Evolutionary conservation across 2,888 invertebrate species (phyloP).

Genomic region (Hesperia comma): DNA sequence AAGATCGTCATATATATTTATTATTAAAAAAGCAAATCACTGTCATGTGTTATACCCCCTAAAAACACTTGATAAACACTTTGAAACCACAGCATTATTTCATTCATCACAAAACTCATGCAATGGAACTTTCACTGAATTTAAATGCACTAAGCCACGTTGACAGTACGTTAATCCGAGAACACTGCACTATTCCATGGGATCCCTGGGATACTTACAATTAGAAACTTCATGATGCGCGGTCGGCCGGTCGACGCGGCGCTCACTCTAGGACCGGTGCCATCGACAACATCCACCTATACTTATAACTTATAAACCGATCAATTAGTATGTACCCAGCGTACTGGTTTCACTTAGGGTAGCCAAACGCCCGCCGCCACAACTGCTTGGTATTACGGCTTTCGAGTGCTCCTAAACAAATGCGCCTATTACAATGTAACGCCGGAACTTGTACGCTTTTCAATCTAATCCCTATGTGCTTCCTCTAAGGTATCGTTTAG

Average conservation of each 20-base stretch:
- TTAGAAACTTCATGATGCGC: conserved; percentile 66
- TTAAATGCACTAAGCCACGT: not conserved
- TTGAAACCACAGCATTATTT: no score
- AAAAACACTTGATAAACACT: not conserved
- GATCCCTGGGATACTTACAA: conserved; percentile 61
- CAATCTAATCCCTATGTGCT: conserved; percentile 48
- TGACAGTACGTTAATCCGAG: conserved; percentile 40
- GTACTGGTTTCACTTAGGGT: conserved; percentile 71
- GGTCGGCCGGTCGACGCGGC: conserved; percentile 68
- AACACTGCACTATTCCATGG: conserved; percentile 44
- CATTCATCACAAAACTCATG: not conserved
- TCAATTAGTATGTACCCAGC: conserved; percentile 73
- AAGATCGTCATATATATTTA: no score
- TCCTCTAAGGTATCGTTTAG: conserved; percentile 48
- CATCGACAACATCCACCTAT: conserved; percentile 62
- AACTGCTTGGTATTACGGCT: conserved; percentile 62
- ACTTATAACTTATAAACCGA: conserved; percentile 74
- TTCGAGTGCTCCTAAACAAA: conserved; percentile 66
- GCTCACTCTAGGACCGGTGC: conserved; percentile 60
- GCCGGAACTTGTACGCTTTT: conserved; percentile 45
- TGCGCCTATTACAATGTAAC: conserved; percentile 52
- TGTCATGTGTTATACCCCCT: not conserved
- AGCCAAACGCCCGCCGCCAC: conserved; percentile 68
- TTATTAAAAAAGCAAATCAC: not conserved
- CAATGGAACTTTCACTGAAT: not conserved